phyloP scores from a whole-genome alignment of 2,888 invertebrate genomes.

The Venustoraphidia nigricollis region DNA sequence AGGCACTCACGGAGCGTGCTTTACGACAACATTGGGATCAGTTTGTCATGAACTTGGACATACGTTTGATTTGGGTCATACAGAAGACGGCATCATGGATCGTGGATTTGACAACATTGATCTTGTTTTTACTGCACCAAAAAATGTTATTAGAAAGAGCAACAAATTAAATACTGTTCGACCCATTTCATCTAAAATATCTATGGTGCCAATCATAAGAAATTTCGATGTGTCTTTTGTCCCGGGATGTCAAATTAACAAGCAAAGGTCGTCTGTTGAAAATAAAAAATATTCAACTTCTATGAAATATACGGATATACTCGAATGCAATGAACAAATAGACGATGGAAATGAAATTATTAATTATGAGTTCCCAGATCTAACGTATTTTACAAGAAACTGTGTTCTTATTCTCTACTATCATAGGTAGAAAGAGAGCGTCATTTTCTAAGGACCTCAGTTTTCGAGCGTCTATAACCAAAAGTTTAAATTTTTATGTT shows the following conservation, averaged over 20 bases:
- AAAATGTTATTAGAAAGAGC: conserved; percentile 6
- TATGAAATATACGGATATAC: conserved; percentile 4
- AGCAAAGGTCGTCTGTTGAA: no score
- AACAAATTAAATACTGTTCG: not conserved
- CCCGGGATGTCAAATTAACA: not conserved
- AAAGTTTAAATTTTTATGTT: conserved; percentile 11
- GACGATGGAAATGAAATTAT: conserved; percentile 11
- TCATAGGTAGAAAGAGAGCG: conserved; percentile 38
- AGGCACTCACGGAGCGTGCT: conserved; percentile 73
- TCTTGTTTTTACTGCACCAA: conserved; percentile 48
- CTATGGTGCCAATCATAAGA: no score
- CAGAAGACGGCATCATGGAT: conserved; percentile 84
- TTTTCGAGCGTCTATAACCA: not conserved
- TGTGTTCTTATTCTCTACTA: conserved; percentile 49
- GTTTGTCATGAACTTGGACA: conserved; percentile 89
- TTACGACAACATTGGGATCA: conserved; percentile 80
- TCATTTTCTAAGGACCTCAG: no score
- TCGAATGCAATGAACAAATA: conserved; percentile 2
- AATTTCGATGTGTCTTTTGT: no score
- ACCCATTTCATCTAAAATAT: not conserved
- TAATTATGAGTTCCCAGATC: conserved; percentile 27
- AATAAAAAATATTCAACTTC: no score
- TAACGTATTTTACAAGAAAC: conserved; percentile 44
- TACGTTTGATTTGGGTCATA: conserved; percentile 87
- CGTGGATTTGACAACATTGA: conserved; percentile 75